These are phyloP conservation scores for Premnoplex brunnescens DNA, from an alignment of 2,797 vertebrate genomes.

Conservation along the genomic window DNA sequence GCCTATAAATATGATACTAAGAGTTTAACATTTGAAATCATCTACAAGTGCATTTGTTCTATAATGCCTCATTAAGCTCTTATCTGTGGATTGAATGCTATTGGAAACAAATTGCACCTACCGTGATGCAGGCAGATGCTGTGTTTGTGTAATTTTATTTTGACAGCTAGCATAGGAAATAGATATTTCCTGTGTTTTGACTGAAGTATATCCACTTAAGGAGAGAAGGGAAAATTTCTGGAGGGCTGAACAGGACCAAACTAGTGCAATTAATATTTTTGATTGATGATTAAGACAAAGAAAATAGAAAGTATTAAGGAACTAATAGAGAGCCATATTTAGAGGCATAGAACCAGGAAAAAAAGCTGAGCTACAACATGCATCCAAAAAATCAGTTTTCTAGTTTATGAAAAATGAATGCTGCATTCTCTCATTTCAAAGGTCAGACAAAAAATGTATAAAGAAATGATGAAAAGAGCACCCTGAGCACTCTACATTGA, in stretches of 20 bases:
- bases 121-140: not conserved
- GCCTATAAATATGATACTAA: not conserved
- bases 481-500: not conserved
- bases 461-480: not conserved
- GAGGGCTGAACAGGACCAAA: not conserved
- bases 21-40: not conserved
- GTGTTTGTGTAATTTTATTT: not conserved
- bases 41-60: not conserved
- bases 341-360: not conserved
- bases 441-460: not conserved
- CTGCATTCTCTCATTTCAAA: not conserved
- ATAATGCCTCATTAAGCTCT: not conserved
- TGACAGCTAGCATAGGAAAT: not conserved
- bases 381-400: not conserved
- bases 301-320: constrained; percentile 15
- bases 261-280: constrained; percentile 48
- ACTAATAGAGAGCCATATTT: not conserved
- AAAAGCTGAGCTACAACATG: not conserved
- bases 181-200: not conserved
- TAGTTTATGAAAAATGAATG: not conserved
- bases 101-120: not conserved
- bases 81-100: not conserved
- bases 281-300: constrained; percentile 25
- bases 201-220: not conserved
- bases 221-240: constrained; percentile 2